A percentile compares a stretch with the other conserved stretches of the same genome.
phyloP scores from a whole-genome alignment of 2,113 vertebrate species.

The Festucalex cinctus region DNA sequence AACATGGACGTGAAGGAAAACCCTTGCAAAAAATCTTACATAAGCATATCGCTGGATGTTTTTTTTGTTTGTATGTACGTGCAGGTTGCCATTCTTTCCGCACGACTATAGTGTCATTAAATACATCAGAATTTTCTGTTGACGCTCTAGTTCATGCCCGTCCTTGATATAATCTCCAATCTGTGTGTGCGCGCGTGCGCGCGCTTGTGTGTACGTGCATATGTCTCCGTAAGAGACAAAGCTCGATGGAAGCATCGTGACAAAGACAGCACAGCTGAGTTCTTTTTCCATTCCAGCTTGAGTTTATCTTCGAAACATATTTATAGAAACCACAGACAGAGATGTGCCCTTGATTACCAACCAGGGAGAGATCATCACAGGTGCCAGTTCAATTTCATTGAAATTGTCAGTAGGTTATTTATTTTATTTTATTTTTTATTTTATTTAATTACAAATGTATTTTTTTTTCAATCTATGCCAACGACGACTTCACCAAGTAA shows the following conservation, averaged over 20 bases:
- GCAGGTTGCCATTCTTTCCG: conserved; percentile 47
- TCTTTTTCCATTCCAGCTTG: conserved; percentile 3
- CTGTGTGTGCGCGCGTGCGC: conserved; percentile 35
- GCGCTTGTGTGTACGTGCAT: background rate
- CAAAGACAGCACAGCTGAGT: conserved; percentile 22
- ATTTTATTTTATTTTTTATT: too few relatives aligned
- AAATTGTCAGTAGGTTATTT: background rate
- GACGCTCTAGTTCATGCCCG: conserved; percentile 46
- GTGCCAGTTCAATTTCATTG: background rate
- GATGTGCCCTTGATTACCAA: conserved; percentile 3
- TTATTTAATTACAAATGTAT: too few relatives aligned
- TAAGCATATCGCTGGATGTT: conserved; percentile 28
- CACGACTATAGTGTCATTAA: conserved; percentile 36
- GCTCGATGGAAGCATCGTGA: conserved; percentile 16
- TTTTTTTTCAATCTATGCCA: too few relatives aligned
- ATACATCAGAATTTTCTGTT: conserved; percentile 39
- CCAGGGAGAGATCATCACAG: background rate
- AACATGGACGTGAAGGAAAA: background rate
- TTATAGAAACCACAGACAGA: background rate
- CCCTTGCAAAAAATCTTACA: conserved; percentile 19
- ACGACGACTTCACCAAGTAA: too few relatives aligned
- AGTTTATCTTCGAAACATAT: background rate
- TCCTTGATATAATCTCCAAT: conserved; percentile 58
- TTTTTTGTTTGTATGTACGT: conserved; percentile 57
- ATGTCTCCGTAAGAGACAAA: conserved; percentile 6